Evolutionary conservation across 1,140 invertebrate species (phyloP).

Genomic region (Nephotettix cincticeps): DNA sequence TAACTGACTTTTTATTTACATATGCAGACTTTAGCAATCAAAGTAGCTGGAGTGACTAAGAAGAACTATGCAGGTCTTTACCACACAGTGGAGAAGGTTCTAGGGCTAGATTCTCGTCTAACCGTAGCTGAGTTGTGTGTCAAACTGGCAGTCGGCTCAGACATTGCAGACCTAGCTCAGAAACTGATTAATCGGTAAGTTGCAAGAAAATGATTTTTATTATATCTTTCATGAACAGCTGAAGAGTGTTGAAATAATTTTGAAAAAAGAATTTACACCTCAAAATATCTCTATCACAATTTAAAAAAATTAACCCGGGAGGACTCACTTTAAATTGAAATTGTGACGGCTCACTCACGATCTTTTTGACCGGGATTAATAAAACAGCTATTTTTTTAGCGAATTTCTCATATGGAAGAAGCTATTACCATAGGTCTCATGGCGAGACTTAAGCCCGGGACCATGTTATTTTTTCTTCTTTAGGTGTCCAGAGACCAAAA

Average conservation of each 20-base stretch:
- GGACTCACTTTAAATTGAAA: too few relatives aligned
- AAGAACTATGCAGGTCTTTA: conserved; percentile 11
- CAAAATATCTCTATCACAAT: background rate
- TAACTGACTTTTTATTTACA: background rate
- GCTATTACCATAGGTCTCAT: too few relatives aligned
- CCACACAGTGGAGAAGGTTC: conserved; percentile 6
- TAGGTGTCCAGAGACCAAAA: too few relatives aligned
- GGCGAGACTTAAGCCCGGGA: too few relatives aligned
- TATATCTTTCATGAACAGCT: too few relatives aligned
- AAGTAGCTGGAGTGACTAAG: background rate
- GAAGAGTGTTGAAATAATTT: background rate
- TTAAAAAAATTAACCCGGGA: background rate
- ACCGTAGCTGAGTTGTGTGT: background rate
- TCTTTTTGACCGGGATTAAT: too few relatives aligned
- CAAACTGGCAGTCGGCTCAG: background rate
- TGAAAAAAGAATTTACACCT: background rate
- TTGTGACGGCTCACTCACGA: too few relatives aligned
- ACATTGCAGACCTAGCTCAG: background rate
- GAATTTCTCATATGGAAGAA: too few relatives aligned
- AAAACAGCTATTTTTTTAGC: too few relatives aligned
- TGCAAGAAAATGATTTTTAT: too few relatives aligned
- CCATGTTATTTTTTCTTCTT: too few relatives aligned
- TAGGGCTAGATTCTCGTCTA: background rate
- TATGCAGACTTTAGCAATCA: background rate
- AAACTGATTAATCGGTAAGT: conserved; percentile 4